Evolutionary conservation across 2,888 invertebrate genomes (phyloP).

Genomic region (Carabus problematicus): DNA sequence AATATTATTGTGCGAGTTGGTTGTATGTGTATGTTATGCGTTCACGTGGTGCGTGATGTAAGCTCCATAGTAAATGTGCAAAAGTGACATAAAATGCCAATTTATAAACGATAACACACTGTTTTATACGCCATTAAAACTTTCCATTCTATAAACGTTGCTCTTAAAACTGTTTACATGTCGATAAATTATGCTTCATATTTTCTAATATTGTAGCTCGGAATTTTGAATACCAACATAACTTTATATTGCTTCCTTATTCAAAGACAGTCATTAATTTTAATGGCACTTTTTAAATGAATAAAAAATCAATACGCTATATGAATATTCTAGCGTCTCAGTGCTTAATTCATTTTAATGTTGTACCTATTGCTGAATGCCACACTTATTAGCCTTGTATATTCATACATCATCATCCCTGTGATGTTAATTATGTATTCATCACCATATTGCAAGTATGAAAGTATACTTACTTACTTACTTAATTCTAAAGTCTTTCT

Average conservation of each 20-base stretch:
- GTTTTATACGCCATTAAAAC: constrained; percentile 12
- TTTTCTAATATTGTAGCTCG: constrained; percentile 11
- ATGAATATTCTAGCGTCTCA: too few species aligned
- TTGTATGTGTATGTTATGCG: constrained; percentile 1
- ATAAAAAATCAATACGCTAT: too few species aligned
- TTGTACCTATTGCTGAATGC: too few species aligned
- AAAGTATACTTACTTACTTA: too few species aligned
- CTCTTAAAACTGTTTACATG: constrained; percentile 12
- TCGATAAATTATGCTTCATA: constrained; percentile 10
- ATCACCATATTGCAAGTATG: too few species aligned
- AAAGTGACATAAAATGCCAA: constrained; percentile 15
- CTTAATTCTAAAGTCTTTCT: too few species aligned
- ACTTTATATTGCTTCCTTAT: constrained; percentile 12
- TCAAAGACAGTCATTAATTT: background rate
- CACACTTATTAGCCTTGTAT: too few species aligned
- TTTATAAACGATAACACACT: constrained; percentile 15
- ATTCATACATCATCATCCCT: too few species aligned
- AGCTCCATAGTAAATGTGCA: constrained; percentile 12
- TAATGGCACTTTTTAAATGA: too few species aligned
- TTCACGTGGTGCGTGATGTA: constrained; percentile 14
- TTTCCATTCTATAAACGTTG: constrained; percentile 14
- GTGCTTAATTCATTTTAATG: too few species aligned
- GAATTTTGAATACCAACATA: constrained; percentile 1
- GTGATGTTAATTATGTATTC: too few species aligned
- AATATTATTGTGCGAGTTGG: constrained; percentile 1